Base-by-base conservation (phyloP, 2,797 vertebrate genomes). In the Strix occidentalis region DNA sequence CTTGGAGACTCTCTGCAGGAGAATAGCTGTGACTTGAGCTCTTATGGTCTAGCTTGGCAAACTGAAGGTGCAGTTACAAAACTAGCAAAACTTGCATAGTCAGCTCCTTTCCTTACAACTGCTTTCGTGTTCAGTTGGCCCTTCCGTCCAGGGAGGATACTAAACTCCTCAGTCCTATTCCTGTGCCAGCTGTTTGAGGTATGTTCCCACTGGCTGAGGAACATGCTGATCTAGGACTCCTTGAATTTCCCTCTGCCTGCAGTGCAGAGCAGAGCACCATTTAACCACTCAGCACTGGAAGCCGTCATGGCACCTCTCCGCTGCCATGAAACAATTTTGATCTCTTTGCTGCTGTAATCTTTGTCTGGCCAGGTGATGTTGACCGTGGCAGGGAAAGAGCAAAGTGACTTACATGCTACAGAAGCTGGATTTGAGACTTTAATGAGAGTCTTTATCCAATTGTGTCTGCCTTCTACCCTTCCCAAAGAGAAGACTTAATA, bases 191-290 rank as follows among this genome's bases (percentile, higher is more conserved):
- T 80, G 19, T 46, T 46, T 15, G 63, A 35, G 81, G 16, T 39
- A 1, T 11, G 23, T 54, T 89, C 50, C 63, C 29, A 4, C 26
- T 48, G 80, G 46, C 78, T 56, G 81, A 25, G 57, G 64, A 69
- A 6, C 63, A 17, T 7, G 5, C 57, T 64, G 66, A 9, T 60
- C 50, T 53, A 7, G 69, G 69, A 31, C 24, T 66, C 41, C 46
- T 78, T 12, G 5, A 19, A 10, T 45, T 41, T 33, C 26, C n/a
- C 20, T 72, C 31, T 3, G 41, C 35, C 54, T 29, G 78, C 48
- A 48, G 29, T 0, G 7, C 2, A 2, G 43, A 56, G 87, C 72
- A 43, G 7, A 56, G 74, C 63, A 2, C 4, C 10, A 0, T 39
- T 46, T 33, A 45, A 41, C 35, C 9, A 1, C 33, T 33, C 5